Base-by-base conservation (phyloP, 64 coral and sea anemone genomes). In the Pocillopora damicornis region DNA sequence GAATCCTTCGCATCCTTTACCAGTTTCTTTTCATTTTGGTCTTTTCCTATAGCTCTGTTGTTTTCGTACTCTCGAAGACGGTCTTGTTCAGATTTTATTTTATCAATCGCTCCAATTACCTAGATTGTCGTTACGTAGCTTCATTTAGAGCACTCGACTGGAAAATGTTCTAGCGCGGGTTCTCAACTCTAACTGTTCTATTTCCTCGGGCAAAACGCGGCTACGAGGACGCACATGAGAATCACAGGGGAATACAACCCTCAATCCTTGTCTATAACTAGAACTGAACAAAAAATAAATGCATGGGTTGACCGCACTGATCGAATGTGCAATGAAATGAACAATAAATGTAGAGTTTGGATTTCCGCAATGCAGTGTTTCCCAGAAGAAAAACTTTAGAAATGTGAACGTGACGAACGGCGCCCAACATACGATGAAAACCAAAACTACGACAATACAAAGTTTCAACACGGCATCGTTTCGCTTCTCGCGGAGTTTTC, bases 311-410 rank as follows among this genome's bases (percentile, higher is more conserved):
- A 80, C 75, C 10, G 88, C 71, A 34, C 80, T 90, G 79, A 82
- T 90, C 10, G 88, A 90, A 66, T 90, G 78, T 30, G 80, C 88
- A 0, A 83, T 83, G n/a, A 90, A 90, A 2, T 80, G 73, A 15
- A 74, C 88, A 5, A 74, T 37, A 10, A 90, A 90, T 58, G 79
- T 35, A 18, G 73, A 13, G 80, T 35, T 22, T 17, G 26, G 23
- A 12, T 18, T 10, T 16, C 79, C 57, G 64, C 45, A 63, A 17
- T 75, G 14, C 30, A 58, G 13, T 9, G 22, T 13, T 9, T 75
- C 17, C 73, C 80, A 83, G 8, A 11, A 42, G 71, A 90, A 90
- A 59, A 90, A 80, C 45, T 82, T 81, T 13, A 90, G 68, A 82
- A 90, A 90, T 1, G 59, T 59, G 37, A 63, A 90, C 2, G 80